Conservation (phyloP, 1,140 invertebrate species). For the Chironomus striatipennis region DNA sequence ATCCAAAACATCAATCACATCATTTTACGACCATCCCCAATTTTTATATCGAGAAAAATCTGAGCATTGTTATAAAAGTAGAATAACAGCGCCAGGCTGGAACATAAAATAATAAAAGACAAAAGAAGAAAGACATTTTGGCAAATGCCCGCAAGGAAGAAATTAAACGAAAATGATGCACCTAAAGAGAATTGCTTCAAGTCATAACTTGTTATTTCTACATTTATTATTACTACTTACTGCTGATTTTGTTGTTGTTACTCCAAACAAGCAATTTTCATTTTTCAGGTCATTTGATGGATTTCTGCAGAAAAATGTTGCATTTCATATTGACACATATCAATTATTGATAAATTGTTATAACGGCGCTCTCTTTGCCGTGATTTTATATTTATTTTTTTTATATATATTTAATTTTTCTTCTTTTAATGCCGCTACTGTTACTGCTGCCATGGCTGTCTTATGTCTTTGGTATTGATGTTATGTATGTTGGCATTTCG, state of each 20-base stretch:
- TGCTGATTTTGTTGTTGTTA: not conserved
- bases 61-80: no score
- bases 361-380: not conserved
- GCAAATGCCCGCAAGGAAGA: not conserved
- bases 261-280: not conserved
- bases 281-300: not conserved
- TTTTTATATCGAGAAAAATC: no score
- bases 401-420: not conserved
- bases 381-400: not conserved
- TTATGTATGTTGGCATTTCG: no score
- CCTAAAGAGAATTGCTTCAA: not conserved
- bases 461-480: no score
- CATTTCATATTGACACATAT: slow-evolving; percentile 17
- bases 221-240: no score
- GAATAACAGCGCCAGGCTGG: not conserved
- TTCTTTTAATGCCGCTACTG: no score
- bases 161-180: not conserved
- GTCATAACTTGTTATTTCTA: slow-evolving; percentile 12
- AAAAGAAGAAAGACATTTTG: not conserved
- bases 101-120: not conserved
- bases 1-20: no score
- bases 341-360: slow-evolving; percentile 19
- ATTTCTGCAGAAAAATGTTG: slow-evolving; percentile 16
- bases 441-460: no score
- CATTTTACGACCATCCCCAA: no score